Conservation (phyloP, 2,113 vertebrate species). For the Muntiacus reevesi region DNA sequence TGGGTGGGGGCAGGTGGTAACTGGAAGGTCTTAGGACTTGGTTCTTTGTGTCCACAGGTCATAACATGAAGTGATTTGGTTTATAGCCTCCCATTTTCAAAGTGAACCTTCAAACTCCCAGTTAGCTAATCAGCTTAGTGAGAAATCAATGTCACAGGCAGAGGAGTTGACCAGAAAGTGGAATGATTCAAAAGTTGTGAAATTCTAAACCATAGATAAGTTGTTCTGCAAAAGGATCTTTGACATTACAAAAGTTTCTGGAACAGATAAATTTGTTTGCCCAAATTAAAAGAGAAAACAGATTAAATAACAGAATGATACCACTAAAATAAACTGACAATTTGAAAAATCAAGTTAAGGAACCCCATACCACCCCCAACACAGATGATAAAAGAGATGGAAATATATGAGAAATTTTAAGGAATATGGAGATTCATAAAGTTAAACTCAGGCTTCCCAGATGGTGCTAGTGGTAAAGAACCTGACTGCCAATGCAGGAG, state of each 20-base stretch:
- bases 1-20: neutral
- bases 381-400: neutral
- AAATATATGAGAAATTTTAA: neutral
- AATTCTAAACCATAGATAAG: neutral
- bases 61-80: rapidly evolving
- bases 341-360: neutral
- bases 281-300: neutral
- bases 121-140: neutral
- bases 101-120: neutral
- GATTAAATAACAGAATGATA: neutral
- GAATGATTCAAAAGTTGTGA: neutral
- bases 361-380: rapidly evolving
- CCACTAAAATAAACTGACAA: neutral
- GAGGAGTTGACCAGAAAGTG: neutral
- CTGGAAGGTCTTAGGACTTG: neutral
- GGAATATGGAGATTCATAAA: neutral
- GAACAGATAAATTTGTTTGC: neutral
- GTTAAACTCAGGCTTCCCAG: neutral
- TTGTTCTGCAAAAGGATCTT: neutral
- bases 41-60: too few species aligned
- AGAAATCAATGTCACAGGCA: neutral
- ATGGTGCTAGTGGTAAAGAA: neutral
- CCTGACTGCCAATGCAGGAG: neutral
- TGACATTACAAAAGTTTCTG: neutral
- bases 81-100: neutral